Percentiles rank a stretch among this genome's conserved stretches.
Conservation (phyloP, 2,113 vertebrate genomes). For the Machaerirhynchus nigripectus region DNA sequence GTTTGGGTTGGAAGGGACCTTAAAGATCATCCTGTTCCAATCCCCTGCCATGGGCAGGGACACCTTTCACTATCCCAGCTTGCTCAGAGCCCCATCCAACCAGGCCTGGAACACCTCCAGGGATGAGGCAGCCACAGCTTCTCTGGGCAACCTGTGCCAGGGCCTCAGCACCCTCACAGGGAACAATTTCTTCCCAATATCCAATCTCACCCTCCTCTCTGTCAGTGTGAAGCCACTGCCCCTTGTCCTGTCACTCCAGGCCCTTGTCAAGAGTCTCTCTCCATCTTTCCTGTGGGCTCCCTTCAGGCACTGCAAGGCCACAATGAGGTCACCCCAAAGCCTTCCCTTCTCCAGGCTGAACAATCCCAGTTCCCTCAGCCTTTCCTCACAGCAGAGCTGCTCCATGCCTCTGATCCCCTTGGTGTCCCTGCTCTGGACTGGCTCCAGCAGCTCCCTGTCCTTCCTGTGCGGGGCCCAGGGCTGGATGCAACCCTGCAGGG, state of each 20-base stretch:
- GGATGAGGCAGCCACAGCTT: not conserved
- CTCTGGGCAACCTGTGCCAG: not conserved
- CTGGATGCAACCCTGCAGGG: not conserved
- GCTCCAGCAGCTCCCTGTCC: not conserved
- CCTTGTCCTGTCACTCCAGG: not conserved
- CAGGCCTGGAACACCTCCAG: fast-evolving
- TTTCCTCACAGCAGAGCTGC: not conserved
- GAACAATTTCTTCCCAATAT: fast-evolving
- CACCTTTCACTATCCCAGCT: fast-evolving
- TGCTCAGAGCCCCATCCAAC: not conserved
- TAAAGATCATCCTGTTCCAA: fast-evolving
- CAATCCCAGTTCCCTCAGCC: not conserved
- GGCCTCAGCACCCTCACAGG: not conserved
- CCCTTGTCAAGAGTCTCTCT: not conserved
- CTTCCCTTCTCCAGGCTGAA: not conserved
- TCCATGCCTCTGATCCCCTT: not conserved
- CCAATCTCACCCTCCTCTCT: fast-evolving
- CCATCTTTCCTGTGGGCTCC: not conserved
- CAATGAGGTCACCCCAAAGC: not conserved
- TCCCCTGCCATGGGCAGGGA: not conserved
- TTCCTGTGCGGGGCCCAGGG: not conserved
- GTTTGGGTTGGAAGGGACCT: not conserved
- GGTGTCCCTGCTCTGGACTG: not conserved
- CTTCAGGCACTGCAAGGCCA: not conserved
- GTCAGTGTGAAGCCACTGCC: not conserved